Percentiles rank a stretch among this genome's conserved stretches.
These are phyloP conservation scores for Drosophila infuscata DNA, from an alignment of 2,888 invertebrate genomes.

Conservation along the genomic window DNA sequence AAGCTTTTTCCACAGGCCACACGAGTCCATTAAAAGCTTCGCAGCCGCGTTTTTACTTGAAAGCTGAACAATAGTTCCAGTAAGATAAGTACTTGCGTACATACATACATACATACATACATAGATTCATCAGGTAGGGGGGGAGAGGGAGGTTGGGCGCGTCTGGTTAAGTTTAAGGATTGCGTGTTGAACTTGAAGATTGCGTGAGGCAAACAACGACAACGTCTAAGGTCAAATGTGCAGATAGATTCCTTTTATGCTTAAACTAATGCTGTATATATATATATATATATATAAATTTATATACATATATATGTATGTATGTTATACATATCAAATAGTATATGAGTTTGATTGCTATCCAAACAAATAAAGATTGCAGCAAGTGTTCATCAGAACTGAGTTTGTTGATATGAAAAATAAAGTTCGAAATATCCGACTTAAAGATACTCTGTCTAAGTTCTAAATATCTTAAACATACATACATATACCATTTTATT, in stretches of 20 bases:
- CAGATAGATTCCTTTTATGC: neutral
- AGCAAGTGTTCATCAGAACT: neutral
- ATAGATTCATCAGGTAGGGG: too few relatives aligned
- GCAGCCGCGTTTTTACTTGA: slow-evolving; percentile 4
- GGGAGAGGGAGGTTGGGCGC: neutral
- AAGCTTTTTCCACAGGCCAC: slow-evolving; percentile 1
- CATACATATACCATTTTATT: neutral
- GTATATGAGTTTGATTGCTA: slow-evolving; percentile 2
- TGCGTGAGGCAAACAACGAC: slow-evolving; percentile 3
- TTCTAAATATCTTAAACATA: neutral
- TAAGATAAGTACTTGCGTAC: neutral
- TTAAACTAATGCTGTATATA: neutral
- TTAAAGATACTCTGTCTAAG: neutral
- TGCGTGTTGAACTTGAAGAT: neutral
- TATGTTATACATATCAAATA: neutral
- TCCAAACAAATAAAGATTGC: slow-evolving; percentile 3
- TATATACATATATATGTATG: neutral
- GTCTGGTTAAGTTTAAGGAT: neutral
- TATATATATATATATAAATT: neutral
- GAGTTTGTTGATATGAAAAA: neutral
- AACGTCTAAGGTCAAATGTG: neutral
- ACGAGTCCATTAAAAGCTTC: slow-evolving; percentile 8
- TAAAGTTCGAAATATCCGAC: neutral
- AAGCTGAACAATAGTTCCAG: neutral
- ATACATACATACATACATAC: neutral